phyloP scores from a whole-genome alignment of 35 echinoderm and acorn worm species.

The Nesometra sesokonis region DNA sequence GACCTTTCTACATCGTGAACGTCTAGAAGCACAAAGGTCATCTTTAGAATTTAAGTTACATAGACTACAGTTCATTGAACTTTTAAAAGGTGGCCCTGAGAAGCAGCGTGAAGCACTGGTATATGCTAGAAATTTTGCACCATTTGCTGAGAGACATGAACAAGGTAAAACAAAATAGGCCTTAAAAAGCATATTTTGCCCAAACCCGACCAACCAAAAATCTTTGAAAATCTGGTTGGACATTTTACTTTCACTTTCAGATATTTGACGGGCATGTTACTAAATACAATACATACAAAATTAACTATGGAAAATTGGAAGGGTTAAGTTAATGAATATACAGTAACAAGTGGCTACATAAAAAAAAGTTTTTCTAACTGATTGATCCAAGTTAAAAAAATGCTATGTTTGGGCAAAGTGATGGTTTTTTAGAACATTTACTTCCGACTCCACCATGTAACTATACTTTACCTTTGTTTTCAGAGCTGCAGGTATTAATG shows the following conservation, averaged over 20 bases:
- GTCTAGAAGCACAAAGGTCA: slow-evolving; percentile 60
- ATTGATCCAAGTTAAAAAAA: too few relatives aligned
- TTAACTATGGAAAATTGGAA: too few relatives aligned
- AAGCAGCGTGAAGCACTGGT: slow-evolving; percentile 58
- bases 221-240: too few relatives aligned
- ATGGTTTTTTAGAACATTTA: too few relatives aligned
- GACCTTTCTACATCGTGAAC: slow-evolving; percentile 61
- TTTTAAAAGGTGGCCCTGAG: slow-evolving; percentile 48
- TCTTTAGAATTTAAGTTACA: slow-evolving; percentile 92
- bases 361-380: not conserved
- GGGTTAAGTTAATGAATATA: too few relatives aligned
- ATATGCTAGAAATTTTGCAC: slow-evolving; percentile 64
- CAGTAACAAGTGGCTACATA: not conserved
- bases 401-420: too few relatives aligned
- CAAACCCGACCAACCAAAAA: too few relatives aligned
- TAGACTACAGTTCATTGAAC: slow-evolving; percentile 90
- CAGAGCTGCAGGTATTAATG: slow-evolving; percentile 94
- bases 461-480: not conserved
- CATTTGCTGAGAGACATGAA: slow-evolving; percentile 69
- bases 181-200: too few relatives aligned
- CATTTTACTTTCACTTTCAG: too few relatives aligned
- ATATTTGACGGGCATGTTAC: too few relatives aligned
- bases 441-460: too few relatives aligned
- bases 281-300: too few relatives aligned
- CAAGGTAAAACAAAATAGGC: slow-evolving; percentile 44